Conservation (phyloP, 2,888 invertebrate genomes). For the Tigriopus californicus region DNA sequence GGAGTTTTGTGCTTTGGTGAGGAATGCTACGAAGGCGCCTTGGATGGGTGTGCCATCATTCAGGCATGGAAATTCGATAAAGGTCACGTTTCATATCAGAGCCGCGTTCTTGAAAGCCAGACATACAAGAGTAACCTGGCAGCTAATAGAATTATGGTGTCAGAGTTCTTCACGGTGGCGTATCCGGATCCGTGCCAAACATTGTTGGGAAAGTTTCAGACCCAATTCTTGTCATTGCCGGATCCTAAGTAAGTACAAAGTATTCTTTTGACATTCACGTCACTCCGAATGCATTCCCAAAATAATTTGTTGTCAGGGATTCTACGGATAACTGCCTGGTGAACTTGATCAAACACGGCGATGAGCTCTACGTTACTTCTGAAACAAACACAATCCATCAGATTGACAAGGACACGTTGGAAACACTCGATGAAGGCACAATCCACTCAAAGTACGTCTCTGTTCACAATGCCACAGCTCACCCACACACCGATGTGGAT, state of each 20-base stretch:
- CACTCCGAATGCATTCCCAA: no score
- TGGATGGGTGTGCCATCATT: no score
- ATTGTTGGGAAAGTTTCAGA: conserved; percentile 24
- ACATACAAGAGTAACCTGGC: conserved; percentile 24
- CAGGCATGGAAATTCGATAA: no score
- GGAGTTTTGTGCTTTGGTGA: no score
- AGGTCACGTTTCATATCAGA: no score
- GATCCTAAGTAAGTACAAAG: conserved; percentile 8
- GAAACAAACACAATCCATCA: conserved; percentile 25
- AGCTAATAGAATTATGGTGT: conserved; percentile 25
- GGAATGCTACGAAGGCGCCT: no score
- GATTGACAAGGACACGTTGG: conserved; percentile 26
- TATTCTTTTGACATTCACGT: no score
- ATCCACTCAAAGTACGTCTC: no score
- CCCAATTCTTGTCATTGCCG: conserved; percentile 3
- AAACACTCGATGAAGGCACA: conserved; percentile 19
- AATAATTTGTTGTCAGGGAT: no score
- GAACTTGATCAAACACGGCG: conserved; percentile 24
- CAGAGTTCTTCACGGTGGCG: conserved; percentile 25
- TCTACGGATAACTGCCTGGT: conserved; percentile 27
- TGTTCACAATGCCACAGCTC: no score
- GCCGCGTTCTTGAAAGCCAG: no score
- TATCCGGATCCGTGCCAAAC: conserved; percentile 28
- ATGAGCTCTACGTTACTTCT: conserved; percentile 26
- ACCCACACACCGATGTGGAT: no score